These are phyloP conservation scores for Pterocles orientalis DNA, from an alignment of 2,113 vertebrate species.

Conservation along the genomic window DNA sequence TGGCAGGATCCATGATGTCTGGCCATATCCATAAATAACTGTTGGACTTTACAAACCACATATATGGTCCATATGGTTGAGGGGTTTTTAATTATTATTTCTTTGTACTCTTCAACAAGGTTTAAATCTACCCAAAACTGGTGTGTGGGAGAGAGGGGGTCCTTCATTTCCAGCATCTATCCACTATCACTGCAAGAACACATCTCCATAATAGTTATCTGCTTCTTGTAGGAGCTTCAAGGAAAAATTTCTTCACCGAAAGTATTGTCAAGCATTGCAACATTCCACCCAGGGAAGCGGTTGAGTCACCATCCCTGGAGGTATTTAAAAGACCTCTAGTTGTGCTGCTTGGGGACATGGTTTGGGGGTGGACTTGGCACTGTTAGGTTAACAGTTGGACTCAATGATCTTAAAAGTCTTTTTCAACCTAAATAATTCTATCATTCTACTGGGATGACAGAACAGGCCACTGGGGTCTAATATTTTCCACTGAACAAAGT, in stretches of 20 bases:
- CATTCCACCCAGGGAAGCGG: too few species aligned
- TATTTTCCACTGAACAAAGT: neutral
- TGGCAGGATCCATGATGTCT: neutral
- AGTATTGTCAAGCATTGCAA: too few species aligned
- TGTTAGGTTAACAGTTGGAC: too few species aligned
- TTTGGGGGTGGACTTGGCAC: too few species aligned
- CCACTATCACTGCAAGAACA: neutral
- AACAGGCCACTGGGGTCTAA: accelerated
- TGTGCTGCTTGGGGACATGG: too few species aligned
- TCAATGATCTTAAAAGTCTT: too few species aligned
- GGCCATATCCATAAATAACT: neutral
- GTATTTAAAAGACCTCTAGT: too few species aligned
- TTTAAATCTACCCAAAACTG: neutral
- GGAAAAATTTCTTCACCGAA: too few species aligned
- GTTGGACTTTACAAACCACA: neutral
- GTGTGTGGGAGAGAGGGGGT: accelerated
- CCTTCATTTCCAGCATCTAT: neutral
- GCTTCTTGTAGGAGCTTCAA: neutral
- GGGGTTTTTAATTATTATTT: neutral
- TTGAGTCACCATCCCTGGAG: too few species aligned
- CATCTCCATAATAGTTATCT: neutral
- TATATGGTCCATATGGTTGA: accelerated
- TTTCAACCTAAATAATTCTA: neutral
- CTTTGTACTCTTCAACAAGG: neutral
- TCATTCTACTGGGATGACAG: neutral